These are phyloP conservation scores for Leptatherina wallacei DNA, from an alignment of 2,797 vertebrate species.

Conservation along the genomic window DNA sequence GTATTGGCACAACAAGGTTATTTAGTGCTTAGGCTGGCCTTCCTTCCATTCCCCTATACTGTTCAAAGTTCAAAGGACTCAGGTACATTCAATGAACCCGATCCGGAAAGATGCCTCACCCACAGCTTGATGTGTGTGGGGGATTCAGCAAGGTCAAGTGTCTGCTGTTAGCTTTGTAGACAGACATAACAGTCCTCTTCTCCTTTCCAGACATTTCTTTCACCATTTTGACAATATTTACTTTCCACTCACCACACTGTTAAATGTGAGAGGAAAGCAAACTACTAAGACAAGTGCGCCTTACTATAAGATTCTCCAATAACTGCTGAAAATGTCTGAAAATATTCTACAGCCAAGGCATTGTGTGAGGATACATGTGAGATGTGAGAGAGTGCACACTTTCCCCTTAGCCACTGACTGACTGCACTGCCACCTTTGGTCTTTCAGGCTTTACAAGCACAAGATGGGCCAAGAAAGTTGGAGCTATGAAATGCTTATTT, in stretches of 20 bases:
- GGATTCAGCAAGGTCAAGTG: slow-evolving; percentile 37
- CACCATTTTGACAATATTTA: slow-evolving; percentile 12
- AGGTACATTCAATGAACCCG: slow-evolving; percentile 34
- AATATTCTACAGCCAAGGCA: slow-evolving; percentile 17
- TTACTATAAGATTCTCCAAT: slow-evolving; percentile 4
- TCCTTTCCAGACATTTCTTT: neutral
- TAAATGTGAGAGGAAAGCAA: slow-evolving; percentile 14
- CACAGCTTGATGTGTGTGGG: slow-evolving; percentile 26
- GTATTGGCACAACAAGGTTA: slow-evolving; percentile 68
- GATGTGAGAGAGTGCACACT: slow-evolving; percentile 46
- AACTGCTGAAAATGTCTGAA: slow-evolving; percentile 7
- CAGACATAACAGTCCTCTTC: slow-evolving; percentile 15
- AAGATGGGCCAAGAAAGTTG: slow-evolving; percentile 23
- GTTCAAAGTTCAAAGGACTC: slow-evolving; percentile 52
- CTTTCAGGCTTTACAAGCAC: slow-evolving; percentile 39
- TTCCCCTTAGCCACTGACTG: slow-evolving; percentile 47
- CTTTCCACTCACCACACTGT: neutral
- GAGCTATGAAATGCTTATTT: slow-evolving; percentile 48
- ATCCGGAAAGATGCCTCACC: slow-evolving; percentile 32
- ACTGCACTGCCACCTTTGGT: slow-evolving; percentile 58
- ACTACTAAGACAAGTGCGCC: neutral
- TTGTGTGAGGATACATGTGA: slow-evolving; percentile 2
- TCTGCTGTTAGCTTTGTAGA: slow-evolving; percentile 36
- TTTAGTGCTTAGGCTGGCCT: slow-evolving; percentile 47
- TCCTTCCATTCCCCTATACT: slow-evolving; percentile 12